A percentile compares a stretch with the other conserved stretches of the same genome.
Evolutionary conservation across 2,113 vertebrate species (phyloP).

Genomic region (Blennius ocellaris): DNA sequence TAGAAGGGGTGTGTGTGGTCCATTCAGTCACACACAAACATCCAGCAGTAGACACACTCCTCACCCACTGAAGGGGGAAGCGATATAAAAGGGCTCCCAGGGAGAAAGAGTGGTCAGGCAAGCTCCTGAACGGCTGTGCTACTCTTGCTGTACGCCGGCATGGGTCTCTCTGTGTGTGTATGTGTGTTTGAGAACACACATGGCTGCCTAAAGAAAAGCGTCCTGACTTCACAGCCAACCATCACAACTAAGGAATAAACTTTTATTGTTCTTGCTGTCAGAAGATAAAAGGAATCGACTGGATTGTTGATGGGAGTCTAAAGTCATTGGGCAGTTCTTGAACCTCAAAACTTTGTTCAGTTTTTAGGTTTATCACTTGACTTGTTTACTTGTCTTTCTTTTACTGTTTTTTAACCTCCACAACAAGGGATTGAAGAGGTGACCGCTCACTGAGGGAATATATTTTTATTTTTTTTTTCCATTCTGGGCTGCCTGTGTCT

Average conservation of each 20-base stretch:
- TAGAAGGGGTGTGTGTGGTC: background rate
- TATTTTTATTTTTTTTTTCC: background rate
- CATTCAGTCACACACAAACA: slow-evolving; percentile 4
- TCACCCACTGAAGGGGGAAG: slow-evolving; percentile 52
- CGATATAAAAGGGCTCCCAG: slow-evolving; percentile 77
- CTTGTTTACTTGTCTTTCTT: slow-evolving; percentile 21
- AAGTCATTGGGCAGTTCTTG: background rate
- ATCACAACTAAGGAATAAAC: slow-evolving; percentile 20
- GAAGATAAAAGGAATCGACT: slow-evolving; percentile 15
- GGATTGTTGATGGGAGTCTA: slow-evolving; percentile 14
- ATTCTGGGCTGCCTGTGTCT: background rate
- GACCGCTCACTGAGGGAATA: slow-evolving; percentile 17
- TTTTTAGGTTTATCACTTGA: slow-evolving; percentile 25
- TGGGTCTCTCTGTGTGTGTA: slow-evolving; percentile 12
- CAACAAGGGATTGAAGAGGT: background rate
- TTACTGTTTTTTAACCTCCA: slow-evolving; percentile 2
- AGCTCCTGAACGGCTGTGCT: slow-evolving; percentile 31
- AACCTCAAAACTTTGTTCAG: slow-evolving; percentile 25
- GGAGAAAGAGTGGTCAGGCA: slow-evolving; percentile 62
- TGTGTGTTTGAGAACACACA: background rate
- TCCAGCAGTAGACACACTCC: slow-evolving; percentile 41
- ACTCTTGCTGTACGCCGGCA: slow-evolving; percentile 19
- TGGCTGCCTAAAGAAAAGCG: background rate
- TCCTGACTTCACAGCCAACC: slow-evolving; percentile 8
- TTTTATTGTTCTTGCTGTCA: background rate